Percentiles rank a stretch among this genome's conserved stretches.
These are phyloP conservation scores for Catharus minimus DNA, from an alignment of 2,113 vertebrate species.

Conservation along the genomic window DNA sequence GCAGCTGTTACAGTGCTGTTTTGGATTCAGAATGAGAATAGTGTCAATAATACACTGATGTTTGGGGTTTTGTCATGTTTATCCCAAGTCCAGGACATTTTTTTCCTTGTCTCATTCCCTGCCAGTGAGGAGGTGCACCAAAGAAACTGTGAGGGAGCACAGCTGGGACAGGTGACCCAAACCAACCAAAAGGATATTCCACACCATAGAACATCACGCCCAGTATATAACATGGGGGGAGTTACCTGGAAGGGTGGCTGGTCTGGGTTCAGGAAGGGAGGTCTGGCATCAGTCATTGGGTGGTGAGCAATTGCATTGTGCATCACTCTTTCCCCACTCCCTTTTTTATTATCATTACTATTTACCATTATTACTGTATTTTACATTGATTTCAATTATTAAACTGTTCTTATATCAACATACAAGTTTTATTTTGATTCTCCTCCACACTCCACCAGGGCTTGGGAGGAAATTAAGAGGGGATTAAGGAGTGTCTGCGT, in stretches of 20 bases:
- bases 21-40: neutral
- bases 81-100: fast-evolving
- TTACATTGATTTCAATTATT: neutral
- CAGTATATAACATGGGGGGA: neutral
- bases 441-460: neutral
- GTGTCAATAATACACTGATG: neutral
- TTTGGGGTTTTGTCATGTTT: fast-evolving
- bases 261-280: neutral
- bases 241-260: fast-evolving
- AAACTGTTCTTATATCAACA: neutral
- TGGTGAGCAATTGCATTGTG: neutral
- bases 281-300: neutral
- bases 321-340: neutral
- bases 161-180: neutral
- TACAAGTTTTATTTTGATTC: neutral
- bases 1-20: neutral
- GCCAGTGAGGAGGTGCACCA: neutral
- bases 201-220: neutral
- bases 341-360: neutral
- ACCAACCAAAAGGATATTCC: neutral
- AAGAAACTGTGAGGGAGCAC: neutral
- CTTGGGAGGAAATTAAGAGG: neutral
- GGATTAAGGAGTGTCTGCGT: neutral
- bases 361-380: neutral
- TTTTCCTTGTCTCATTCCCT: neutral